Conservation (phyloP, 2,113 vertebrate species). For the Synodontis membranacea region DNA sequence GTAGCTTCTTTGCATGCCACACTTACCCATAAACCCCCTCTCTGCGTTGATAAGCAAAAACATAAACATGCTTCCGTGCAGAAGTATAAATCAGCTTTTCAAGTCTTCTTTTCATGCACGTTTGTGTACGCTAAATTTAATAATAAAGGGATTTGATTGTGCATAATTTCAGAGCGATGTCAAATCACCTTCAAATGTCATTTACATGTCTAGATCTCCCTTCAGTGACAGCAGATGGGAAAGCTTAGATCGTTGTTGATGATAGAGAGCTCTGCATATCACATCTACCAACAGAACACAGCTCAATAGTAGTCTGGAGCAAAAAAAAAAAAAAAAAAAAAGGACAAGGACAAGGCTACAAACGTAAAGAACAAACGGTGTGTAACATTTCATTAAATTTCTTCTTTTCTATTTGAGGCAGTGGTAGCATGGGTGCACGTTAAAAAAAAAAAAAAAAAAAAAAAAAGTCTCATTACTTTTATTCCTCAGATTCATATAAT, state of each 20-base stretch:
- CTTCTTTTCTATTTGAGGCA: background rate
- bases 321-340: no score
- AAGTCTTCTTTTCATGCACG: background rate
- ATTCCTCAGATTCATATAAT: conserved; percentile 38
- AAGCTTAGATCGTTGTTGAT: background rate
- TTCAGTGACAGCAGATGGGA: background rate
- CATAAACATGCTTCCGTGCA: background rate
- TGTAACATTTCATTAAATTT: background rate
- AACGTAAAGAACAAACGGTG: background rate
- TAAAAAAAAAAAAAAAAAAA: conserved; percentile 29
- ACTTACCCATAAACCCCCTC: background rate
- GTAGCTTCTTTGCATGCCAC: background rate
- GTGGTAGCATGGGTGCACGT: conserved; percentile 15
- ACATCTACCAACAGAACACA: background rate
- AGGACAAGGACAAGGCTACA: background rate
- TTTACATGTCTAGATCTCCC: background rate
- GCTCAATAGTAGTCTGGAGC: background rate
- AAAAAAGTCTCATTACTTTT: conserved; percentile 35
- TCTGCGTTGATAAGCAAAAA: background rate
- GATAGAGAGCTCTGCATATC: background rate
- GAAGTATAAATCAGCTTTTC: background rate
- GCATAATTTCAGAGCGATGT: background rate
- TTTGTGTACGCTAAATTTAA: background rate
- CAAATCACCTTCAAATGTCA: background rate
- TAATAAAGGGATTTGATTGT: background rate